Percentiles rank a stretch among this genome's conserved stretches.
phyloP scores from a whole-genome alignment of 2,888 invertebrate genomes.

The Chrysomela aeneicollis region DNA sequence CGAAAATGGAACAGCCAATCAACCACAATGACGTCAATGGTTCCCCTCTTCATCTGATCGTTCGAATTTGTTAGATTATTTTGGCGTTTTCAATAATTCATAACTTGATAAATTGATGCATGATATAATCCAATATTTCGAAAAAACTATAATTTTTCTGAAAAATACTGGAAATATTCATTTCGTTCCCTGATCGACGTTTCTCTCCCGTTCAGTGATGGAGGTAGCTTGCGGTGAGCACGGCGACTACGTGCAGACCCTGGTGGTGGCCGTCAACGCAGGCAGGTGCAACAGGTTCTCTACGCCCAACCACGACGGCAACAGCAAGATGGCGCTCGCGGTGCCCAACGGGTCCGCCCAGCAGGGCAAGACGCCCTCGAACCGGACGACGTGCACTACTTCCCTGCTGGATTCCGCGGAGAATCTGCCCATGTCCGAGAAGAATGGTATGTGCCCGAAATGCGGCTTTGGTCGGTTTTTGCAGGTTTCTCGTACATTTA shows the following conservation, averaged over 20 bases:
- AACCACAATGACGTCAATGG: too few relatives aligned
- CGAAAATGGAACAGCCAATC: too few relatives aligned
- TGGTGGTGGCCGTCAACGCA: constrained; percentile 84
- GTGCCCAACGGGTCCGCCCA: constrained; percentile 55
- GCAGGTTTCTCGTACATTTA: too few relatives aligned
- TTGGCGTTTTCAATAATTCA: too few relatives aligned
- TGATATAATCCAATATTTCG: too few relatives aligned
- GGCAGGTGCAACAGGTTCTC: constrained; percentile 75
- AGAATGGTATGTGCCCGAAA: constrained; percentile 40
- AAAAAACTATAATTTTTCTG: neutral
- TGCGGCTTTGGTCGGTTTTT: too few relatives aligned
- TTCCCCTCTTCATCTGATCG: too few relatives aligned
- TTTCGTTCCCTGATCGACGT: neutral
- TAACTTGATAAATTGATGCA: too few relatives aligned
- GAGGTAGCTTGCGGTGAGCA: constrained; percentile 96
- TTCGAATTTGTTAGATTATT: too few relatives aligned
- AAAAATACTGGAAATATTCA: neutral
- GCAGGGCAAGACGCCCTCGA: constrained; percentile 58
- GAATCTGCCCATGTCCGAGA: constrained; percentile 66
- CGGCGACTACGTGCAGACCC: constrained; percentile 85
- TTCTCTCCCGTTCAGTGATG: constrained; percentile 73
- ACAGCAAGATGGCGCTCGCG: constrained; percentile 51
- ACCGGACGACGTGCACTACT: constrained; percentile 63
- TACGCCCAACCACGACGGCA: constrained; percentile 60
- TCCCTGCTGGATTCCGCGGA: constrained; percentile 60